These are phyloP conservation scores for Antennarius maculatus DNA, from an alignment of 2,797 vertebrate genomes.

Conservation along the genomic window DNA sequence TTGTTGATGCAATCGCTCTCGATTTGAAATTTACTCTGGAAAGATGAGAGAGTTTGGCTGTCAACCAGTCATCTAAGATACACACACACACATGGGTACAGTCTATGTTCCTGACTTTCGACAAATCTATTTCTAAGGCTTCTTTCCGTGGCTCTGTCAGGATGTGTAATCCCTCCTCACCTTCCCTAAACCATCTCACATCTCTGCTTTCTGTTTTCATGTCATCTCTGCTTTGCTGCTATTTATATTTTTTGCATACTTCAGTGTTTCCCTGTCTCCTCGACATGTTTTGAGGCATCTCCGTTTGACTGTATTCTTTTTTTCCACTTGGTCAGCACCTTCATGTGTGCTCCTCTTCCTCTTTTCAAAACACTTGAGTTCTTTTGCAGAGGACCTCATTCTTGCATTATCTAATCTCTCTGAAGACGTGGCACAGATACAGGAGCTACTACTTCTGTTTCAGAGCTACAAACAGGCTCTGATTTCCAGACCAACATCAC, in stretches of 20 bases:
- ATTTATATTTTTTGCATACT: slow-evolving; percentile 21
- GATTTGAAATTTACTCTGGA: slow-evolving; percentile 53
- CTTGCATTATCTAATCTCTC: slow-evolving; percentile 68
- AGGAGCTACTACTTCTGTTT: slow-evolving; percentile 26
- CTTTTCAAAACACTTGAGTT: slow-evolving; percentile 40
- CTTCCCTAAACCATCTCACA: slow-evolving; percentile 55
- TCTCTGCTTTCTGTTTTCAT: slow-evolving; percentile 47
- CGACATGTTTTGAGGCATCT: slow-evolving; percentile 9
- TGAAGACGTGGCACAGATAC: slow-evolving; percentile 71
- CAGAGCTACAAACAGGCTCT: slow-evolving; percentile 33
- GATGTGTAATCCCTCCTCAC: slow-evolving; percentile 64
- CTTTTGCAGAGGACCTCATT: slow-evolving; percentile 39
- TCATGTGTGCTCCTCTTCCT: slow-evolving; percentile 5
- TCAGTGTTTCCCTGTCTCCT: slow-evolving; percentile 12
- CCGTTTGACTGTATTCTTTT: not conserved
- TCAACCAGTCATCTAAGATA: slow-evolving; percentile 50
- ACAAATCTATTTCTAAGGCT: slow-evolving; percentile 60
- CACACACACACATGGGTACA: slow-evolving; percentile 20
- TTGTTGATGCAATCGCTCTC: slow-evolving; percentile 50
- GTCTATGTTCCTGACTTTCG: slow-evolving; percentile 49
- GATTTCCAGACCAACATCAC: slow-evolving; percentile 39
- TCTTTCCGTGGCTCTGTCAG: slow-evolving; percentile 59
- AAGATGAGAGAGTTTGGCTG: slow-evolving; percentile 60
- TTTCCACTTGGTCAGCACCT: slow-evolving; percentile 33
- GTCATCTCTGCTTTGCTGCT: slow-evolving; percentile 13